Evolutionary conservation across 2,888 invertebrate genomes (phyloP).

Genomic region (Fragum sueziense): DNA sequence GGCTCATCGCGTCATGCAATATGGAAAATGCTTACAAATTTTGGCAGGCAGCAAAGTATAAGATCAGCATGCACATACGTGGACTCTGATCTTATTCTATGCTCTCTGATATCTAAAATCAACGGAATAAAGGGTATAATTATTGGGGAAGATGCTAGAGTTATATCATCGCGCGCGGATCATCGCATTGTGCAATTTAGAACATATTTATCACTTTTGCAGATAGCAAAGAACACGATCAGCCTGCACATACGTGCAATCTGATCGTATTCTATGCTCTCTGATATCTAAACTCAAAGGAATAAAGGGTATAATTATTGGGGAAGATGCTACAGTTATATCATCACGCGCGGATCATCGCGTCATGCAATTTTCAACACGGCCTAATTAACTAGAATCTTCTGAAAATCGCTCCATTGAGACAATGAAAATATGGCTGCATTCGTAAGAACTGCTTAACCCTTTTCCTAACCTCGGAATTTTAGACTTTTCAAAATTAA

Average conservation of each 20-base stretch:
- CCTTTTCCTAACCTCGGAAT: not conserved
- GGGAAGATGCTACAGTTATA: slow-evolving; percentile 8
- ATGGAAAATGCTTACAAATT: too few relatives aligned
- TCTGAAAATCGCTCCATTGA: slow-evolving; percentile 40
- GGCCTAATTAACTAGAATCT: slow-evolving; percentile 46
- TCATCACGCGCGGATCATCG: slow-evolving; percentile 3
- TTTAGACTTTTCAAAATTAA: not conserved
- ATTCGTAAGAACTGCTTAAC: not conserved
- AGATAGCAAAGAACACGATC: too few relatives aligned
- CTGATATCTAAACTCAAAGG: too few relatives aligned
- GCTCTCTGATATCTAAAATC: not conserved
- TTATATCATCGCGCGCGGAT: too few relatives aligned
- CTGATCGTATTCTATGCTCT: too few relatives aligned
- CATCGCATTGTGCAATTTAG: too few relatives aligned
- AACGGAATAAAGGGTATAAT: not conserved
- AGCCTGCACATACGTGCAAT: too few relatives aligned
- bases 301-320: not conserved
- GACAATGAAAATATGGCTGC: slow-evolving; percentile 48
- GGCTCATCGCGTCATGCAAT: slow-evolving; percentile 18
- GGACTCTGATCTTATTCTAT: not conserved
- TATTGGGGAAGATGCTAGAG: too few relatives aligned
- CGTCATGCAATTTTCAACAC: slow-evolving; percentile 47
- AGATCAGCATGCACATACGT: not conserved
- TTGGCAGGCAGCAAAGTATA: not conserved
- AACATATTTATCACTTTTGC: too few relatives aligned